Percentiles rank a stretch among this genome's conserved stretches.
Evolutionary conservation across 2,797 vertebrate species (phyloP).

Genomic region (Notoglanidium macrostoma): DNA sequence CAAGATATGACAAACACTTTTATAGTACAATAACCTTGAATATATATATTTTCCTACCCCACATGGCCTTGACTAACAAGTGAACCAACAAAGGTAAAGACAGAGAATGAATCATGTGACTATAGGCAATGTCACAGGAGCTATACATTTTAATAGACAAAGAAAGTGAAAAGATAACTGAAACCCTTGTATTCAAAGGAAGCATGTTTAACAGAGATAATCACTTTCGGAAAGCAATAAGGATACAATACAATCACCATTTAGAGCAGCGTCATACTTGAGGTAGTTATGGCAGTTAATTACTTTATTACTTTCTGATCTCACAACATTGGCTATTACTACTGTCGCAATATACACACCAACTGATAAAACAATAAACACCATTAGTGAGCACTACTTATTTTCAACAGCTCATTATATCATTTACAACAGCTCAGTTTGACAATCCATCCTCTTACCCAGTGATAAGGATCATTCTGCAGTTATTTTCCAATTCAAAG

Average conservation of each 20-base stretch:
- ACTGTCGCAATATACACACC: background rate
- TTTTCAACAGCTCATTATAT: background rate
- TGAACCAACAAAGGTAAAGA: background rate
- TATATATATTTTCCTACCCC: slow-evolving; percentile 21
- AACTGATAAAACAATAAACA: background rate
- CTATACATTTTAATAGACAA: background rate
- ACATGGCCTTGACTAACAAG: slow-evolving; percentile 53
- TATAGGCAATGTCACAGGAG: background rate
- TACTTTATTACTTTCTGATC: background rate
- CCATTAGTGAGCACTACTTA: background rate
- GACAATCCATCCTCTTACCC: background rate
- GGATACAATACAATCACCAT: background rate
- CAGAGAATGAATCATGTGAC: background rate
- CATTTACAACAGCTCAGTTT: background rate
- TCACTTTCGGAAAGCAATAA: background rate
- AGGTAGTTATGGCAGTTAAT: background rate
- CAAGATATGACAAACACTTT: slow-evolving; percentile 57
- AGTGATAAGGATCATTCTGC: background rate
- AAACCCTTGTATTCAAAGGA: background rate
- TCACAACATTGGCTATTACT: background rate
- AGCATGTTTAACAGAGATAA: background rate
- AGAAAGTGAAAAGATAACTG: background rate
- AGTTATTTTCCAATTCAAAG: slow-evolving; percentile 5
- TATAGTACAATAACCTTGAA: slow-evolving; percentile 56
- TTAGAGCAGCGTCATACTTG: background rate